These are phyloP conservation scores for Microcaecilia unicolor DNA, from an alignment of 2,797 vertebrate species.

Conservation along the genomic window DNA sequence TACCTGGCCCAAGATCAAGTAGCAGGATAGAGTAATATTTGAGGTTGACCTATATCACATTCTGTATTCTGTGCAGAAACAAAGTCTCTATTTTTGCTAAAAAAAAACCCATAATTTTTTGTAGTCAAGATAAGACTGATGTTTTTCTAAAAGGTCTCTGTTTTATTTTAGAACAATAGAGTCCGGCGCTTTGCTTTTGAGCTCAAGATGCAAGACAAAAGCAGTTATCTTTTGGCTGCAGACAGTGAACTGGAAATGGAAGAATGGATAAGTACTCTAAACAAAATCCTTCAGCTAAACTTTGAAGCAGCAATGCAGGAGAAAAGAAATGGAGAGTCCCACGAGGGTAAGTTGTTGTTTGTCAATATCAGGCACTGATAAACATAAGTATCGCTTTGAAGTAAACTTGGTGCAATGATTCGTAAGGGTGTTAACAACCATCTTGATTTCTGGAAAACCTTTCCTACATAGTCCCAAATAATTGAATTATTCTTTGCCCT, in stretches of 20 bases:
- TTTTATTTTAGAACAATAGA: constrained; percentile 78
- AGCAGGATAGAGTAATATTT: too few relatives aligned
- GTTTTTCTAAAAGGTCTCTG: neutral
- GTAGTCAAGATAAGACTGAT: constrained; percentile 15
- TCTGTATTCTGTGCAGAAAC: too few relatives aligned
- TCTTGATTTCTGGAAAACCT: too few relatives aligned
- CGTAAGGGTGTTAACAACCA: too few relatives aligned
- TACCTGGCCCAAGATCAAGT: too few relatives aligned
- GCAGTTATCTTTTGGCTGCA: constrained; percentile 88
- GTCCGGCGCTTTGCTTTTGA: constrained; percentile 93
- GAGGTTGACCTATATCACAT: too few relatives aligned
- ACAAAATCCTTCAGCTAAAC: constrained; percentile 93
- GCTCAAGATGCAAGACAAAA: constrained; percentile 98
- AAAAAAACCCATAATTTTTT: constrained; percentile 4
- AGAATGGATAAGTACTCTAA: constrained; percentile 86
- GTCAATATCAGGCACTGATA: too few relatives aligned
- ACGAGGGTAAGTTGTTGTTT: constrained; percentile 81
- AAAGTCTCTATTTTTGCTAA: constrained; percentile 7
- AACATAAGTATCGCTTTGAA: too few relatives aligned
- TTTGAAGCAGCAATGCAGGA: constrained; percentile 94
- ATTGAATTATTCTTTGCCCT: too few relatives aligned
- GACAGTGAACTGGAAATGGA: constrained; percentile 93
- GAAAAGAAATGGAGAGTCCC: constrained; percentile 84
- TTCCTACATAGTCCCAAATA: too few relatives aligned
- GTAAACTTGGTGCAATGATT: too few relatives aligned